Evolutionary conservation across 1,140 invertebrate species (phyloP).

Genomic region (Zaprionus lachaisei): DNA sequence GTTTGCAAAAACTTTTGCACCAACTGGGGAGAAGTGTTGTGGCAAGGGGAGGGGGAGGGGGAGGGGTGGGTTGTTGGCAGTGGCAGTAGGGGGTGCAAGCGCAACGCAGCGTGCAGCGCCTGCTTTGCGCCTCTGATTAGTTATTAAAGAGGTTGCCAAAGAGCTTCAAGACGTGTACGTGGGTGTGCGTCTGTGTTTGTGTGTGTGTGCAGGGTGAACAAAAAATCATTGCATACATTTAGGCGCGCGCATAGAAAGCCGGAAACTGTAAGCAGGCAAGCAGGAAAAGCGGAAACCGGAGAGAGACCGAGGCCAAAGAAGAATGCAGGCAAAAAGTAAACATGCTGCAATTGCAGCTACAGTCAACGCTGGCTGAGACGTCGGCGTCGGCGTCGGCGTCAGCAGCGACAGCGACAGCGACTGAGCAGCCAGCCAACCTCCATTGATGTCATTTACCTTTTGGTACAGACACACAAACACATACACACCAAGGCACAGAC

Average conservation of each 20-base stretch:
- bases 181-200: slow-evolving; percentile 22
- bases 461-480: slow-evolving; percentile 50
- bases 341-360: slow-evolving; percentile 24
- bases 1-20: slow-evolving; percentile 20
- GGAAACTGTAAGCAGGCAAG: slow-evolving; percentile 81
- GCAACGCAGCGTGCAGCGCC: slow-evolving; percentile 1
- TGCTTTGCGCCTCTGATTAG: slow-evolving; percentile 59
- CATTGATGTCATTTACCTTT: slow-evolving; percentile 82
- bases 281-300: slow-evolving; percentile 71
- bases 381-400: not conserved
- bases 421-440: slow-evolving; percentile 71
- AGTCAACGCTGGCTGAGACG: slow-evolving; percentile 3
- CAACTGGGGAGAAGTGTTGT: not conserved
- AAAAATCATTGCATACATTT: slow-evolving; percentile 66
- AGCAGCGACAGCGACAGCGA: slow-evolving; percentile 18
- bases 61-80: too few species aligned
- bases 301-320: slow-evolving; percentile 52
- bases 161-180: slow-evolving; percentile 27
- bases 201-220: not conserved
- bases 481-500: slow-evolving; percentile 15
- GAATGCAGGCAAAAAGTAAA: slow-evolving; percentile 79
- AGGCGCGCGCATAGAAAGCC: slow-evolving; percentile 74
- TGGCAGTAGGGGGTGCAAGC: not conserved
- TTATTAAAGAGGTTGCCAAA: slow-evolving; percentile 64
- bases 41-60: not conserved